Conservation (phyloP, 2,113 vertebrate genomes). For the Arenaria interpres region DNA sequence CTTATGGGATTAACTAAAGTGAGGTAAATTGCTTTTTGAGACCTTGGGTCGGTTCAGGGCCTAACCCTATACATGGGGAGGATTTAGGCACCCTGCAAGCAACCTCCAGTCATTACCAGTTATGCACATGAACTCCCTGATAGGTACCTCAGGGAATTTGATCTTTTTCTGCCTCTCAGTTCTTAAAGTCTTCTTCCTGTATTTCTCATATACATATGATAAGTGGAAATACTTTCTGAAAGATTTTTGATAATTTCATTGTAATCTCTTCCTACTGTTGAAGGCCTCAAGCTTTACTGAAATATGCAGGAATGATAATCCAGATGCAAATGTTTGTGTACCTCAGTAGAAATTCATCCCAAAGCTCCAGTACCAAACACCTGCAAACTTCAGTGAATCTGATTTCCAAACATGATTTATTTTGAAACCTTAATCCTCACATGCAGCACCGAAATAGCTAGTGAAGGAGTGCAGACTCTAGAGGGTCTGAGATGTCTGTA, state of each 20-base stretch:
- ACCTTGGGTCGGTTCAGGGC: background rate
- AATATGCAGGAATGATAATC: background rate
- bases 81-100: background rate
- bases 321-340: background rate
- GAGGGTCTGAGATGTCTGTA: background rate
- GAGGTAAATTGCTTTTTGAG: background rate
- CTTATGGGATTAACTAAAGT: background rate
- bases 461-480: background rate
- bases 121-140: background rate
- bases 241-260: background rate
- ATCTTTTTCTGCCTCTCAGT: background rate
- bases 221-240: background rate
- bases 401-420: background rate
- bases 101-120: background rate
- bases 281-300: background rate
- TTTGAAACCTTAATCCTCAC: slow-evolving; percentile 7
- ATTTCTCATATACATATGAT: background rate
- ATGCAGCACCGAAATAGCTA: background rate
- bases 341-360: background rate
- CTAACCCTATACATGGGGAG: background rate
- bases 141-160: background rate
- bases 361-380: background rate
- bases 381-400: background rate
- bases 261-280: background rate
- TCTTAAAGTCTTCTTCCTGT: background rate